These are phyloP conservation scores for Puffinus mauretanicus DNA, from an alignment of 2,113 vertebrate genomes.

Conservation along the genomic window DNA sequence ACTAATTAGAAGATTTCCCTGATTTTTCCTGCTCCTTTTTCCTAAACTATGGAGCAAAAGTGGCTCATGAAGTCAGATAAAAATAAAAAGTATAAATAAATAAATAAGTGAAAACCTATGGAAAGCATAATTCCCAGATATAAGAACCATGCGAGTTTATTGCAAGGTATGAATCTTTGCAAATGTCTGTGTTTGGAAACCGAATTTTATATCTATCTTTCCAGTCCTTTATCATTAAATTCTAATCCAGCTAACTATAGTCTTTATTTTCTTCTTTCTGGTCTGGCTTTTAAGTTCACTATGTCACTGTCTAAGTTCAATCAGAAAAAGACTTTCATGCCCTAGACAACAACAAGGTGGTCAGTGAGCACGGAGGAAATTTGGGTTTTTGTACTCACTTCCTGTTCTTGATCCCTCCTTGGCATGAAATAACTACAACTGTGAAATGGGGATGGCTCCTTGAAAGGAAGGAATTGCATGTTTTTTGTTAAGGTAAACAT, in stretches of 20 bases:
- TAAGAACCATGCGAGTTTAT: background rate
- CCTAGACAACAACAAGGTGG: rapidly evolving
- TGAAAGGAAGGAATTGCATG: background rate
- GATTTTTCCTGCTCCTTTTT: background rate
- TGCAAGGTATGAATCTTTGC: background rate
- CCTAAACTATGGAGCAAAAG: background rate
- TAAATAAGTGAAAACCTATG: background rate
- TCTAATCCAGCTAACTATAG: background rate
- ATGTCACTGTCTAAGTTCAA: background rate
- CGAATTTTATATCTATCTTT: background rate
- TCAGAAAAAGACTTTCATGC: background rate
- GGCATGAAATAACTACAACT: background rate
- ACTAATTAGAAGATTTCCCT: background rate
- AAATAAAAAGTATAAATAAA: background rate
- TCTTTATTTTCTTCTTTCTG: background rate
- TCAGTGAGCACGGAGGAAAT: background rate
- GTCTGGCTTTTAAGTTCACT: background rate
- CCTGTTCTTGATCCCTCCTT: background rate
- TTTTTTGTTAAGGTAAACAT: background rate
- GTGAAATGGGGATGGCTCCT: background rate
- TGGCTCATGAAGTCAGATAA: background rate
- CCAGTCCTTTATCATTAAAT: background rate
- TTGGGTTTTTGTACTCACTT: background rate
- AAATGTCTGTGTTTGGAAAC: background rate
- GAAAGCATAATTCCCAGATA: background rate